Base-by-base conservation (phyloP, 2,888 invertebrate species). In the Athalia circularis region DNA sequence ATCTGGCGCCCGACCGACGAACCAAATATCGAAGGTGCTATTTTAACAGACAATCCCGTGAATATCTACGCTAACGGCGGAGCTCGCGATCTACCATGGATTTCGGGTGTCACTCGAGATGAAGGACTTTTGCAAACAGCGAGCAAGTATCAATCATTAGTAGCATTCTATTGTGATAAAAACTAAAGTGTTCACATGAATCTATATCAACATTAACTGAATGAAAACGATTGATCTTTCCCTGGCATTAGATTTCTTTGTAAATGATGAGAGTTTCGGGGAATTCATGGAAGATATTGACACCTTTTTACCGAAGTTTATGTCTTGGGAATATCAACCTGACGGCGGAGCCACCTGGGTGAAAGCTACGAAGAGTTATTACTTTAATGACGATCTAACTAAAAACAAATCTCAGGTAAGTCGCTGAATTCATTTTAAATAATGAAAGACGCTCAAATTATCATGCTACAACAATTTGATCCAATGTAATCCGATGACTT, bases 21-120 rank as follows among this genome's bases (percentile, higher is more conserved):
- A 78, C 79, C 82, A 0, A 84, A 86, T 3, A 82, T 83, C 13
- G 83, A 85, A 4, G 88, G 85, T 9, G 88, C 89, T 0, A 78
- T 88, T 3, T 61, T 90, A 15, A 86, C 85, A 11, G 79, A 81
- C 67, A 83, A 86, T 80, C 89, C 89, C 3, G 48, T 77, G 61
- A 78, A 57, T 47, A 75, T 78, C 8, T 79, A 88, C 3, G 65
- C 81, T 52, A 76, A 84, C 0, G 82, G 82, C 3, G 76, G 81
- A 45, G 87, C 85, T 65, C 84, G 86, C 8, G 87, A 89, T 67
- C 85, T 89, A 79, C 89, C 90, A 1, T 85, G 84, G 83, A 87
- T 90, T 65, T 80, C 83, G 4, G 88, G 88, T 15, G 62, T 86
- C 0, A 82, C 80, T 5, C 29, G 79, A 54, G 85, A 89, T 72